These are phyloP conservation scores for Eutolmus rufibarbis DNA, from an alignment of 2,888 invertebrate species.

Conservation along the genomic window DNA sequence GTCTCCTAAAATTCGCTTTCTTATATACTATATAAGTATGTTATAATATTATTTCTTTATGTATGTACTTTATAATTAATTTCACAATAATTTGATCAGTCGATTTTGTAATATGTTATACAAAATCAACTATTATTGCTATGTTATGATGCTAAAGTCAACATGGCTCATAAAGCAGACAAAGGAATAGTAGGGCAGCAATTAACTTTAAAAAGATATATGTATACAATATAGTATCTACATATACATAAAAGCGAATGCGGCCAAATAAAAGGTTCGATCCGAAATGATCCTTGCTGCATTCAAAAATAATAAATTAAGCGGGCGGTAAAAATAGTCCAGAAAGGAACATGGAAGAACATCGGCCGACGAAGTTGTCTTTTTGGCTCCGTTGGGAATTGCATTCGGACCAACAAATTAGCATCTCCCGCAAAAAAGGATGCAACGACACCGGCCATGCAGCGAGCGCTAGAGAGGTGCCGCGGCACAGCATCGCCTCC, in stretches of 20 bases:
- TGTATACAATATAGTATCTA: too few relatives aligned
- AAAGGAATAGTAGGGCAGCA: background rate
- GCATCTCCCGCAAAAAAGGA: slow-evolving; percentile 35
- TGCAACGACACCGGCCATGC: background rate
- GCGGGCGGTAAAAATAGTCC: slow-evolving; percentile 25
- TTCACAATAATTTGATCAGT: too few relatives aligned
- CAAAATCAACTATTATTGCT: too few relatives aligned
- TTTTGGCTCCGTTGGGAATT: background rate
- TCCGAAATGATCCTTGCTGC: background rate
- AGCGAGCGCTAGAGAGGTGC: background rate
- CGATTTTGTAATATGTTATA: too few relatives aligned
- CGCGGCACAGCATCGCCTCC: background rate
- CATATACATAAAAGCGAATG: background rate
- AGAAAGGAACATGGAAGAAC: slow-evolving; percentile 30
- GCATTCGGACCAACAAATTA: slow-evolving; percentile 39
- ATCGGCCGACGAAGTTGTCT: background rate
- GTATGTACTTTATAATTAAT: too few relatives aligned
- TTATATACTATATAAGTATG: too few relatives aligned
- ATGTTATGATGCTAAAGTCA: too few relatives aligned
- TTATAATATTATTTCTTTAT: too few relatives aligned
- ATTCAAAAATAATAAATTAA: slow-evolving; percentile 38
- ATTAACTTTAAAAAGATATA: background rate
- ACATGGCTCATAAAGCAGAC: background rate
- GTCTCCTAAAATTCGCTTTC: too few relatives aligned
- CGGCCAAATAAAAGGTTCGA: slow-evolving; percentile 12